Evolutionary conservation across 2,797 vertebrate genomes (phyloP), one percentile per base, ranked within the genome.

Genomic region (Enteromius mattozi): DNA sequence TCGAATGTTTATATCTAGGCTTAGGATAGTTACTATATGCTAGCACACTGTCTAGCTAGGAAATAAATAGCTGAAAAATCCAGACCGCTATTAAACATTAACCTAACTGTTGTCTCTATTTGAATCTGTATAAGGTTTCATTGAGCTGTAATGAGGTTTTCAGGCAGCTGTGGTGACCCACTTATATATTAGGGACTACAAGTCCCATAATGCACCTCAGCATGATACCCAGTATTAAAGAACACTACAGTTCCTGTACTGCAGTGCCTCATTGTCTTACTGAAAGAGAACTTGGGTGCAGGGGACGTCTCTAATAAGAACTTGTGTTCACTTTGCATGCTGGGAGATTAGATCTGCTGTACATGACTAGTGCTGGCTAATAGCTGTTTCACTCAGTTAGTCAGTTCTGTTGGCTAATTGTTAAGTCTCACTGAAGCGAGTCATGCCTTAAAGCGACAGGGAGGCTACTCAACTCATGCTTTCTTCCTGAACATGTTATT

Each of bases 61-160:
- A 37, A 42, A 42, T 10, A 8, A 54, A 6, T 17, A 14, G 3
- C 33, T 13, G 24, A 40, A 51, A 47, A 30, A 27, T 51, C 33
- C 71, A 63, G 35, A 24, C 33, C 27, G 16, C 81, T 24, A 59
- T 40, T 24, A 21, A 69, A 82, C 37, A 24, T 56, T 30, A 78
- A 27, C 54, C 54, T 35, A 35, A 59, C 14, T 75, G 35, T 81
- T 84, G 69, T 78, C 21, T 78, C 16, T 70, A 68, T 83, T 68
- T 89, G 12, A 56, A 12, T 35, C 10, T 40, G 19, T 51, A 24
- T 87, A 45, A 66, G 61, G 68, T 89, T 84, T 63, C 79, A 61
- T 82, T 90, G 63, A 59, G 87, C 75, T 90, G 81, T 89, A 87
- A 82, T 83, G 79, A 89, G 87, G n/a, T 66, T 66, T 42, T 80